Evolutionary conservation across 2,888 invertebrate species (phyloP).

Genomic region (Tanypteryx hageni): DNA sequence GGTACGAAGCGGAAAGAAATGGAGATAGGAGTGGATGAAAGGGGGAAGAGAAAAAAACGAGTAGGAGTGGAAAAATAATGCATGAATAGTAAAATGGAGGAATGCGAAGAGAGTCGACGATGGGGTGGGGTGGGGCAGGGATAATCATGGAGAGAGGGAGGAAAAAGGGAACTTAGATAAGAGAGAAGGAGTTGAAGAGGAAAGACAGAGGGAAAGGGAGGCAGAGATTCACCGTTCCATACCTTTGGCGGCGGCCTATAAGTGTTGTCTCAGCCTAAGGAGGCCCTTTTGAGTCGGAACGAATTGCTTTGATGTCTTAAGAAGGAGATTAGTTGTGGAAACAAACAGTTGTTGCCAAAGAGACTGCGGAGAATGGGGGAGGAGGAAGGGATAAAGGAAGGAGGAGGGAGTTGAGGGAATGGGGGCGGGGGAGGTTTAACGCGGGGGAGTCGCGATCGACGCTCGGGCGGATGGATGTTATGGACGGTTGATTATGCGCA

Average conservation of each 20-base stretch:
- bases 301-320: constrained; percentile 60
- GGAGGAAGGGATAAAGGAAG: background rate
- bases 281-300: constrained; percentile 25
- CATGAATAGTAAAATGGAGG: no score
- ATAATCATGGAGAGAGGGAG: no score
- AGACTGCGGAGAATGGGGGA: background rate
- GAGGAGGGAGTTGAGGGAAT: background rate
- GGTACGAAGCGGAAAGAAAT: background rate
- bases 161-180: background rate
- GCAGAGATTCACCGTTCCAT: background rate
- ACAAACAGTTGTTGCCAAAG: constrained; percentile 64
- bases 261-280: constrained; percentile 14
- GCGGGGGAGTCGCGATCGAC: background rate
- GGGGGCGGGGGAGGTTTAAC: background rate
- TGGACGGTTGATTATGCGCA: constrained; percentile 52
- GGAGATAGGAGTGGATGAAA: background rate
- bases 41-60: background rate
- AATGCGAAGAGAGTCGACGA: no score
- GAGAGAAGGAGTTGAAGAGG: background rate
- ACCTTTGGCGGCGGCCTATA: background rate
- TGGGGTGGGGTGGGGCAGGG: background rate
- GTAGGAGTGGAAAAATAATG: background rate
- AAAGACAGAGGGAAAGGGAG: background rate
- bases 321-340: constrained; percentile 60
- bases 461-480: background rate